Evolutionary conservation across 1,140 invertebrate genomes (phyloP), one percentile per base, ranked within the genome.

Genomic region (Cydia strobilella): DNA sequence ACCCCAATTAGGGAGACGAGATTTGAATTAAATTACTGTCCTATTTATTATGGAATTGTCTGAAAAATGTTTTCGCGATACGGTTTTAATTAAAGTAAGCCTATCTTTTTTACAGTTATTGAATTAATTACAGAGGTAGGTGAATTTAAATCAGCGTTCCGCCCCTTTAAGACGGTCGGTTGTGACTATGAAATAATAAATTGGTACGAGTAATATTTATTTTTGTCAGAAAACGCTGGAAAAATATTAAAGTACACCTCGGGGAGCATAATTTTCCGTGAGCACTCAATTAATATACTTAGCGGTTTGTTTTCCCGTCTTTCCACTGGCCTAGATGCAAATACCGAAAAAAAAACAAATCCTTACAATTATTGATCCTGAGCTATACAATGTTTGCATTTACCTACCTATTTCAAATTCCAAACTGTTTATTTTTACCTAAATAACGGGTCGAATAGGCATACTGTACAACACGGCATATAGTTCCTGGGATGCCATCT

Each of bases 11-110:
- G 65, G 65, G 65, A 69, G 27, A 69, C 65, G 65, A 69, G 65
- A 69, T 69, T 69, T 69, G 65, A 69, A 69, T 69, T 69, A 69
- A 69, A 69, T 69, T 69, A 69, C 65, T 69, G 65, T 69, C 65
- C 65, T 69, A 69, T 69, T 69, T 69, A 69, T 69, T 69, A 69
- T 35, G 65, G 65, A 69, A 69, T 69, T 69, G 65, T 69, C 65
- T 69, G 31, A 69, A 69, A 69, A 69, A 69, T 39, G 65, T 69
- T 69, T 69, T 42, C 27, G 65, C 65, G 31, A 69, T 69, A 69
- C 35, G 65, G 65, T 69, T 69, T 65, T 69, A 69, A 69, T 69
- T 69, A 69, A 69, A 69, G 23, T 69, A 69, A 69, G 27, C 65
- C 65, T 69, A 69, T 69, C 65, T 69, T 69, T 66, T 69, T 69